Evolutionary conservation across 2,888 invertebrate species (phyloP).

Genomic region (Sinohyriopsis cumingii): DNA sequence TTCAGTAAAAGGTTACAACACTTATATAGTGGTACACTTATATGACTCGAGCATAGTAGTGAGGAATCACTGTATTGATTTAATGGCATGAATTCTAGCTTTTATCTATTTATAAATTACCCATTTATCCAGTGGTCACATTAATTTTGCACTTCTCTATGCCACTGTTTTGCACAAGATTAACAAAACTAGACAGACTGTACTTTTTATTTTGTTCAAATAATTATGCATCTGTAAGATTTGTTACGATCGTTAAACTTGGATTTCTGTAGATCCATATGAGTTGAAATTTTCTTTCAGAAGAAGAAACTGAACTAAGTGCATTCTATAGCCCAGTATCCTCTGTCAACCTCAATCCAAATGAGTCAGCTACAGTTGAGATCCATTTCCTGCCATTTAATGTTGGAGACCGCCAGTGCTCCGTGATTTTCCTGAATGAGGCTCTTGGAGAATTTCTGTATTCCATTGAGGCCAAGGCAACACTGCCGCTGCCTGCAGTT

Average conservation of each 20-base stretch:
- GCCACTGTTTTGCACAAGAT: too few species aligned
- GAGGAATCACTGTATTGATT: too few species aligned
- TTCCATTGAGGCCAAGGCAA: conserved; percentile 66
- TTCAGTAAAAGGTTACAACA: too few species aligned
- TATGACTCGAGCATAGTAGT: too few species aligned
- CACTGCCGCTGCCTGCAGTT: conserved; percentile 61
- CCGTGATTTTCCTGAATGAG: conserved; percentile 68
- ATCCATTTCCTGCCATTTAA: conserved; percentile 70
- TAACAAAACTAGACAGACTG: neutral
- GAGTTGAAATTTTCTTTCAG: conserved; percentile 25
- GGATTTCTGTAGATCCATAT: too few species aligned
- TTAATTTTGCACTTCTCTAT: too few species aligned
- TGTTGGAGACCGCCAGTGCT: conserved; percentile 67
- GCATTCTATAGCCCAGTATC: conserved; percentile 62
- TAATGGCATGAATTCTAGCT: too few species aligned
- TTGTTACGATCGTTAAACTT: too few species aligned
- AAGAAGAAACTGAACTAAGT: conserved; percentile 52
- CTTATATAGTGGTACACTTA: too few species aligned
- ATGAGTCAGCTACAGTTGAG: conserved; percentile 52
- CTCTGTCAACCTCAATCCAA: conserved; percentile 52
- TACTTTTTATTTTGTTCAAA: neutral
- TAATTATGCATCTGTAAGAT: too few species aligned
- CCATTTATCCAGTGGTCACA: too few species aligned
- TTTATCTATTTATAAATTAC: too few species aligned
- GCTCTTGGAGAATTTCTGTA: conserved; percentile 70